Conservation (phyloP, 2,797 vertebrate species). For the Anabacerthia variegaticeps region DNA sequence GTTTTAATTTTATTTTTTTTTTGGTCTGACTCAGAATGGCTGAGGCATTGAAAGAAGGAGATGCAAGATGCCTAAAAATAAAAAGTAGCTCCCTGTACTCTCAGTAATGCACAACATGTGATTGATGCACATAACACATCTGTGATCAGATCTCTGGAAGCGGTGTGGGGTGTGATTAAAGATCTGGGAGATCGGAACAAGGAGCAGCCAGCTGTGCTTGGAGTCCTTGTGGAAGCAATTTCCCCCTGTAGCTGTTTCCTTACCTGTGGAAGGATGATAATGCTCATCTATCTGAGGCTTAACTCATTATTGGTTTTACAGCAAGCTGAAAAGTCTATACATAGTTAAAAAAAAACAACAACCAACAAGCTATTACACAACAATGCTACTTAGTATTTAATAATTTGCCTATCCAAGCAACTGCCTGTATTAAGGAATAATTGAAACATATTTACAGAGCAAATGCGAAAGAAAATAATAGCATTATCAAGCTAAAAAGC, state of each 20-base stretch:
- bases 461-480: conserved; percentile 24
- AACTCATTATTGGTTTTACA: not conserved
- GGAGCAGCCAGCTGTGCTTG: not conserved
- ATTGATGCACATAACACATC: not conserved
- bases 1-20: not conserved
- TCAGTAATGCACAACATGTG: not conserved
- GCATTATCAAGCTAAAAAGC: conserved; percentile 9
- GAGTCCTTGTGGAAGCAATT: not conserved
- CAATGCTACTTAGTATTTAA: not conserved
- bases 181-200: not conserved
- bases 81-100: not conserved
- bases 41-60: not conserved
- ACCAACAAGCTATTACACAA: not conserved
- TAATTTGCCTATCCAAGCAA: not conserved
- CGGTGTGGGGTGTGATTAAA: not conserved
- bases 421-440: conserved; percentile 9
- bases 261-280: not conserved
- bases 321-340: conserved; percentile 3
- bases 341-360: not conserved
- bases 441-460: conserved; percentile 15
- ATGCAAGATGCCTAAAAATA: not conserved
- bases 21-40: not conserved
- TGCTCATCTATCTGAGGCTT: not conserved
- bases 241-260: not conserved
- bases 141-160: not conserved